Evolutionary conservation across 2,113 vertebrate species (phyloP), one percentile per base, ranked within the genome.

Genomic region (Colossoma macropomum): DNA sequence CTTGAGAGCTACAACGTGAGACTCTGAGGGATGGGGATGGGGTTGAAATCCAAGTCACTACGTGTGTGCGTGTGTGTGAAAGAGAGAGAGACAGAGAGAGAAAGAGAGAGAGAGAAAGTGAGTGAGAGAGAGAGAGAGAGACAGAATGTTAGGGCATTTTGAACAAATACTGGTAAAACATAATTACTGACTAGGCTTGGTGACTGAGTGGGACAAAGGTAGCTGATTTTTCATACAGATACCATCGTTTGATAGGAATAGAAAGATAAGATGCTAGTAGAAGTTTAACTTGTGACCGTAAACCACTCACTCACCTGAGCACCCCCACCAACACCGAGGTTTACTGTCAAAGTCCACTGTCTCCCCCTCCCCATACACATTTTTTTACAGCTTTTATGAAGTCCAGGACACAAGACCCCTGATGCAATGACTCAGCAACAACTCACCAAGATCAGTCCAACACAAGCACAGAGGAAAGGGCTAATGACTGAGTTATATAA

Each of bases 1-100:
- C 65, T 73, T 88, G 69, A 28, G 45, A 79, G 48, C 81, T 82
- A 83, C 59, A 88, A 79, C 74, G 87, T 86, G 84, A 77, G 59
- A 69, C 86, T 65, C 28, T 50, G 65, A 12, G 25, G 34, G 63
- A 63, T 15, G 25, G 25, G 34, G 63, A 63, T 15, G 25, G 66
- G 9, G 28, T 78, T 28, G 70, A 75, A 41, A 62, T 25, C 34
- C 75, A 28, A n/a, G 41, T 59, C 23, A 59, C 56, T 48, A 19
- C 65, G n/a, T 63, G 30, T 11, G 60, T 77, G 38, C 21, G n/a
- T 48, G 62, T 28, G 38, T 30, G 30, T 77, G n/a, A 19, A 21
- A 45, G 3, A 23, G 48, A 69, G 63, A 60, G 13, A 30, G 56
- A 30, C 21, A 13, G 68, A 28, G 23, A 32, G 77, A 28, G 62